Evolutionary conservation across 2,888 invertebrate species (phyloP), one percentile per base, ranked within the genome.

Genomic region (Amphipyra berbera): DNA sequence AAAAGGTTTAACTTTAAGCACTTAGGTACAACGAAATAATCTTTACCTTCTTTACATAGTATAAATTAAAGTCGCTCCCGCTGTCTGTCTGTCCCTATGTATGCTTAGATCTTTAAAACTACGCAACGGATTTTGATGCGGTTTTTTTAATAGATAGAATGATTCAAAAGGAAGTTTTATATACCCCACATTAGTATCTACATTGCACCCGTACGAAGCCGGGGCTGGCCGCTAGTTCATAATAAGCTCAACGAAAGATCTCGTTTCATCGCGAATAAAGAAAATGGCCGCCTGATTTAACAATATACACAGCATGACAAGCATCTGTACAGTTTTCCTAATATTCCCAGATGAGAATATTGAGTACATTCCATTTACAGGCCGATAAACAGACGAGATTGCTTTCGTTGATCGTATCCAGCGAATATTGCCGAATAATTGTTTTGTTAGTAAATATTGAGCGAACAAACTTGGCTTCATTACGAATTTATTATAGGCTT

Each of bases 371-470:
- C 55, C 56, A 63, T 70, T 64, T 52, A 72, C 66, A 65, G 54
- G 37, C 30, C 57, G 68, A 66, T 73, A 76, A 76, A 76, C 59
- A 65, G 41, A 45, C 56, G 44, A 55, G 61, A 76, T 76, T 76
- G 68, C 66, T 76, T 65, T 53, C 46, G 41, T 27, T 55, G 49
- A 57, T 75, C 76, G 72, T 65, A 64, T 71, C 50, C 47, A 38
- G 41, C 42, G 65, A 58, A 58, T 76, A 71, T 76, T 52, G 59
- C 58, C 73, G 53, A 72, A 59, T 71, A 71, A 71, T 71, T 71
- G 71, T 71, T 71, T 72, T 59, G 58, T 30, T 48, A 52, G 67
- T 72, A 58, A 71, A 71, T 71, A 71, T 76, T 71, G 73, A 59
- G 46, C 53, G 76, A 42, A 53, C 73, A 53, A 76, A 76, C 61